Evolutionary conservation across 2,797 vertebrate species (phyloP), one percentile per base, ranked within the genome.

Genomic region (Vespertilio murinus): DNA sequence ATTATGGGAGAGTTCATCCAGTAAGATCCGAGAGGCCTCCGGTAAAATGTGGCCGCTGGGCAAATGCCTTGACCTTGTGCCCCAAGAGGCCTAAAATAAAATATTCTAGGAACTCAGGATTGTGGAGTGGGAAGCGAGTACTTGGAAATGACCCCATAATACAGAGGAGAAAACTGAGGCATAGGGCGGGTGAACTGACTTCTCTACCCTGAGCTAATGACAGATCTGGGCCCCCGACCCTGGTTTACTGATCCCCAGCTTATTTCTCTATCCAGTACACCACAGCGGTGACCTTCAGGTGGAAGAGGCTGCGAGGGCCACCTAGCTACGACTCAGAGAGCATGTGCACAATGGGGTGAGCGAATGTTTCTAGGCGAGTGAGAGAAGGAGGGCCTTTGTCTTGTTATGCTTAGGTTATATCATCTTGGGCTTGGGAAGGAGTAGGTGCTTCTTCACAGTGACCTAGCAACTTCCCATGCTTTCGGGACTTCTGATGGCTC

Each of bases 1-100:
- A 14, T 87, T 93, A 61, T 54, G 61, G n/a, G 56, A 93, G 38
- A 74, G 81, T 95, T 93, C 30, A 77, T 84, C 73, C 75, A 71
- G 14, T 40, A 83, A 79, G 45, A 69, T 80, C 28, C 3, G 13
- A 94, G 33, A 84, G n/a, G 23, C 61, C 22, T 49, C 30, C 65
- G 33, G 82, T 64, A 85, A 96, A 94, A 75, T 1, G 33, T 54
- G 91, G 54, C 33, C 12, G 33, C 25, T 65, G 1, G 25, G 84
- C 69, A 74, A 75, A 77, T 69, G 5, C 20, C 49, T 87, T 80
- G 79, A 65, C 56, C 70, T 81, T 84, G 40, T 88, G 47, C 30
- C 1, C 2, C 5, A 45, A 94, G 38, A 81, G 2, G 3, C 33
- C 33, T 82, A 47, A 80, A 90, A 73, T 45, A 22, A 94, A 95